Conservation (phyloP, 2,888 invertebrate genomes). For the Cosmopolites sordidus region DNA sequence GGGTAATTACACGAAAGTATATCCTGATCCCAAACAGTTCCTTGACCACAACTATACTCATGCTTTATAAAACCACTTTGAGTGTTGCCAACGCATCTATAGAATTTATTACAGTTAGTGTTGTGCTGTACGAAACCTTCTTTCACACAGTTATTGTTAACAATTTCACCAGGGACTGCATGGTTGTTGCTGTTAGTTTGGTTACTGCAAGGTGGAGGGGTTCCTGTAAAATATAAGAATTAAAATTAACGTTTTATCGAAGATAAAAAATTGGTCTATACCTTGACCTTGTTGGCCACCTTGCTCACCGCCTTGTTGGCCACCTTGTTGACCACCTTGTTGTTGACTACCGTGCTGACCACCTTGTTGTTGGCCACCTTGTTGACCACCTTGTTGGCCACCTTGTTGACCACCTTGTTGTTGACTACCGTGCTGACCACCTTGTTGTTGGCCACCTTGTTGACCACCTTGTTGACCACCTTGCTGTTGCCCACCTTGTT, state of each 20-base stretch:
- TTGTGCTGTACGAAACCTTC: slow-evolving; percentile 73
- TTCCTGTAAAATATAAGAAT: slow-evolving; percentile 2
- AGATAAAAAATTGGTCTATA: slow-evolving; percentile 4
- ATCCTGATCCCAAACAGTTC: slow-evolving; percentile 72
- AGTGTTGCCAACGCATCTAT: slow-evolving; percentile 66
- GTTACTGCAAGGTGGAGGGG: slow-evolving; percentile 19
- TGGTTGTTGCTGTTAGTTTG: slow-evolving; percentile 49
- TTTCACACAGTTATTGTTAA: slow-evolving; percentile 38
- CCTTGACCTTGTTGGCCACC: background rate
- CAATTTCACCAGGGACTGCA: slow-evolving; percentile 27
- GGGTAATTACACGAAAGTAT: slow-evolving; percentile 69
- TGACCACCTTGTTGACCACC: slow-evolving; percentile 11
- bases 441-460: background rate
- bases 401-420: slow-evolving; percentile 20
- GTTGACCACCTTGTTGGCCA: slow-evolving; percentile 2
- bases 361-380: slow-evolving; percentile 9
- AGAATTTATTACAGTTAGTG: slow-evolving; percentile 65
- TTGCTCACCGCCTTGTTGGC: background rate
- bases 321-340: background rate
- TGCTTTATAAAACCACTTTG: slow-evolving; percentile 59
- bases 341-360: slow-evolving; percentile 1
- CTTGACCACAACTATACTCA: slow-evolving; percentile 69
- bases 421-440: background rate
- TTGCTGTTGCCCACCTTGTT: slow-evolving; percentile 18
- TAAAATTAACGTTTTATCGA: slow-evolving; percentile 6